Evolutionary conservation across 2,797 vertebrate species (phyloP), one percentile per base, ranked within the genome.

Genomic region (Sebastes paucispinis): DNA sequence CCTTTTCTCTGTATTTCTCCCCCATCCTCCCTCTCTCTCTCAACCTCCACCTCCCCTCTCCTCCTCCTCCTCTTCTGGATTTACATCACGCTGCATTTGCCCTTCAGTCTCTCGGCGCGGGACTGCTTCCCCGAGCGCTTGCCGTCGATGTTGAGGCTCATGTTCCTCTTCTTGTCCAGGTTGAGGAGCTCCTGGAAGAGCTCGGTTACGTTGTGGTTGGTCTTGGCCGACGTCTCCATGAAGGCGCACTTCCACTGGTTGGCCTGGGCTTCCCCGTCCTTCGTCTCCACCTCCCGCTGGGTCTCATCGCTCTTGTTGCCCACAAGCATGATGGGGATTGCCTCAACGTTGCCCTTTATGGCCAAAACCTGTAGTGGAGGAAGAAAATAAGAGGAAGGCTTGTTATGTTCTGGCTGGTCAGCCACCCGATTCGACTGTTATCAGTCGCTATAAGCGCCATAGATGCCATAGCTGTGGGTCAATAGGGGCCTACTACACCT

Each of bases 141-240:
- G 83, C 98, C 97, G 3, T 98, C 98, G 58, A 98, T 97, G 95
- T 96, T 97, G 87, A 99, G 97, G 93, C 97, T 98, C 95, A 99
- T 97, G 91, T 96, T 97, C 87, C 98, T 96, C 90, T 97, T 96
- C 91, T 98, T 99, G 96, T 99, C 98, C 91, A 98, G 95, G 89
- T 97, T 98, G 69, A 99, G 97, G 79, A 99, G 97, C 97, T 99
- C 97, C 93, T 99, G 98, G 94, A 99, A 99, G 84, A 99, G 97
- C 96, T 99, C 98, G 50, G 97, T 98, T 66, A 99, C 98, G 5
- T 99, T 99, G 96, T 99, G 97, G 96, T 99, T 98, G 96, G 97
- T 98, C 95, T 99, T 99, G 94, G 98, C 98, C 0, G 98, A 99
- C 18, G 98, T 99, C 94, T 99, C 98, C 98, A 99, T 99, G 94